Conservation (phyloP, 2,888 invertebrate species). For the Temnothorax unifasciatus region DNA sequence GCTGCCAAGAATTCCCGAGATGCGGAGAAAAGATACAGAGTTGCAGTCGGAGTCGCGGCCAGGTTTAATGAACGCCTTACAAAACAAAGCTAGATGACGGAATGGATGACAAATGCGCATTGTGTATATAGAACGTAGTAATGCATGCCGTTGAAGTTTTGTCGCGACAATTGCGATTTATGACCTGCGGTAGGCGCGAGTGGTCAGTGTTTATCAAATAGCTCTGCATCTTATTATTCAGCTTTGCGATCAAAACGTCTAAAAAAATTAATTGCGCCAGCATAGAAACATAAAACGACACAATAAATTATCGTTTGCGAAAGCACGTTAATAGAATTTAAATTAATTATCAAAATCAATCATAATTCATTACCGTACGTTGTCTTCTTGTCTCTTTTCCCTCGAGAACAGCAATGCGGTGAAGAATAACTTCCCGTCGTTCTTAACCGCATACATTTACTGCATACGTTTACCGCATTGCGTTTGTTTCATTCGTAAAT, state of each 20-base stretch:
- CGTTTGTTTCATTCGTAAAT: too few relatives aligned
- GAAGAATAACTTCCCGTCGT: too few relatives aligned
- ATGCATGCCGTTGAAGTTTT: not conserved
- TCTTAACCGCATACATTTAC: too few relatives aligned
- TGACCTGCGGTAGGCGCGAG: not conserved
- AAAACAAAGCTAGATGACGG: slow-evolving; percentile 37
- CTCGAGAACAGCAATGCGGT: too few relatives aligned
- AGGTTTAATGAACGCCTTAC: slow-evolving; percentile 47
- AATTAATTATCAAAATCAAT: too few relatives aligned
- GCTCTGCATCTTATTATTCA: not conserved
- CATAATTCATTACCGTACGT: too few relatives aligned
- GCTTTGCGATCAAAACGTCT: not conserved
- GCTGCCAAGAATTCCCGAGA: slow-evolving; percentile 49
- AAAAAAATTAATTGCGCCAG: not conserved
- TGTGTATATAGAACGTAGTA: not conserved
- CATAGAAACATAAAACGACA: not conserved
- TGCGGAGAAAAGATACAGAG: slow-evolving; percentile 42
- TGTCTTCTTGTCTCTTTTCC: too few relatives aligned
- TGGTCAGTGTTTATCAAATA: not conserved
- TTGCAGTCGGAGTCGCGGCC: slow-evolving; percentile 46
- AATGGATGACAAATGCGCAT: not conserved
- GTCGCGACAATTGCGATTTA: slow-evolving; percentile 1
- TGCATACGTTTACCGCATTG: too few relatives aligned
- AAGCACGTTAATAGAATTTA: too few relatives aligned
- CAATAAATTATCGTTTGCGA: not conserved